These are phyloP conservation scores for Ariolimax columbianus DNA, from an alignment of 2,888 invertebrate species.

Conservation along the genomic window DNA sequence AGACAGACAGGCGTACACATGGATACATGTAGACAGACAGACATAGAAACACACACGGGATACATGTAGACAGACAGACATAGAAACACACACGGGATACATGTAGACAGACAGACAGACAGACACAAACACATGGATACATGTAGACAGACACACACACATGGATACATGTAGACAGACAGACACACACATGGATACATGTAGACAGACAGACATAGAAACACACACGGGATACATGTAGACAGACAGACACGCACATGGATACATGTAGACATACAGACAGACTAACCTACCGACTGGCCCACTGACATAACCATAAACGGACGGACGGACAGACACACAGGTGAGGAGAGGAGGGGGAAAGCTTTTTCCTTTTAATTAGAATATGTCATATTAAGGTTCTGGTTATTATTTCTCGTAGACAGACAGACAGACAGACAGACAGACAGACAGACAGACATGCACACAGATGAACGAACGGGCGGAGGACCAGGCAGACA, in stretches of 20 bases:
- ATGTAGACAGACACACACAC: slow-evolving; percentile 6
- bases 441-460: no score
- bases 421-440: no score
- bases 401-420: no score
- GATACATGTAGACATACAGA: not conserved
- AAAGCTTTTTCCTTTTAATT: no score
- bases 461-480: no score
- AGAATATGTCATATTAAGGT: no score
- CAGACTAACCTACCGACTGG: not conserved
- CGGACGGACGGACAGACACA: not conserved
- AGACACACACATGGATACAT: slow-evolving; percentile 1
- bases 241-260: not conserved
- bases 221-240: no score
- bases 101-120: not conserved
- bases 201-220: not conserved
- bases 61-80: no score
- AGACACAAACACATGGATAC: not conserved
- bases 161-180: not conserved
- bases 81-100: no score
- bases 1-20: not conserved
- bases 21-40: not conserved
- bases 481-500: no score
- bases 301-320: not conserved
- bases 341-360: not conserved
- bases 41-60: no score